phyloP scores from a whole-genome alignment of 1,140 invertebrate genomes.

The Tenebrio molitor region DNA sequence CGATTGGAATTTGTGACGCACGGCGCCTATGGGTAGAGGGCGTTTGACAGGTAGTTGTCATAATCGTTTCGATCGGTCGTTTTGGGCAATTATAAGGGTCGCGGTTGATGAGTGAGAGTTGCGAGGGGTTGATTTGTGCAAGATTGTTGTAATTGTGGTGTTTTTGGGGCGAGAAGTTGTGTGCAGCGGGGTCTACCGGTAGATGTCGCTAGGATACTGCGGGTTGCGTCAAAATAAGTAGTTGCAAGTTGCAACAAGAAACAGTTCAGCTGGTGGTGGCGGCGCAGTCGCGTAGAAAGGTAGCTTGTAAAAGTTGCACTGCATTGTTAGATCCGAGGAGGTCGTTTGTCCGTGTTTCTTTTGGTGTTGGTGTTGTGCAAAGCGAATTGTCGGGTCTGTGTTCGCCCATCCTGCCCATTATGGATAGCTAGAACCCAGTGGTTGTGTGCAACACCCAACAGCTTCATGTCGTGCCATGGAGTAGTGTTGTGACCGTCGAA shows the following conservation, averaged over 20 bases:
- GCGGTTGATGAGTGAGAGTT: no score
- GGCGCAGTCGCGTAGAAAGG: constrained; percentile 34
- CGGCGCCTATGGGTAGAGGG: no score
- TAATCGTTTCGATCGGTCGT: no score
- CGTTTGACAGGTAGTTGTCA: no score
- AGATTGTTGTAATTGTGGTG: no score
- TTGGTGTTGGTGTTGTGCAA: constrained; percentile 21
- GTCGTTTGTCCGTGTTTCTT: constrained; percentile 27
- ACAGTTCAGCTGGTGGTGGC: constrained; percentile 16
- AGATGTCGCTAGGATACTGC: constrained; percentile 36
- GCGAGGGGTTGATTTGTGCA: neutral
- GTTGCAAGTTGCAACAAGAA: constrained; percentile 28
- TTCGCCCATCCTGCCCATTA: constrained; percentile 8
- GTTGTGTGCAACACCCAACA: neutral
- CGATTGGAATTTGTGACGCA: no score
- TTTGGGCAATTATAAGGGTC: no score
- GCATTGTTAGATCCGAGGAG: constrained; percentile 32
- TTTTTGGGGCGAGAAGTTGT: neutral
- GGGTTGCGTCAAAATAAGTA: constrained; percentile 28
- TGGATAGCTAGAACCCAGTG: constrained; percentile 17
- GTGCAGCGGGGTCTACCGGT: no score
- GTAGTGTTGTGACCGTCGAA: constrained; percentile 40
- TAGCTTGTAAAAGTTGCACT: constrained; percentile 33
- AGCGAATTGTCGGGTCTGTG: neutral
- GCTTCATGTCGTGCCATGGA: constrained; percentile 29